A percentile compares a stretch with the other conserved stretches of the same genome.
Conservation (phyloP, 1,140 invertebrate species). For the Drosophila tristis region DNA sequence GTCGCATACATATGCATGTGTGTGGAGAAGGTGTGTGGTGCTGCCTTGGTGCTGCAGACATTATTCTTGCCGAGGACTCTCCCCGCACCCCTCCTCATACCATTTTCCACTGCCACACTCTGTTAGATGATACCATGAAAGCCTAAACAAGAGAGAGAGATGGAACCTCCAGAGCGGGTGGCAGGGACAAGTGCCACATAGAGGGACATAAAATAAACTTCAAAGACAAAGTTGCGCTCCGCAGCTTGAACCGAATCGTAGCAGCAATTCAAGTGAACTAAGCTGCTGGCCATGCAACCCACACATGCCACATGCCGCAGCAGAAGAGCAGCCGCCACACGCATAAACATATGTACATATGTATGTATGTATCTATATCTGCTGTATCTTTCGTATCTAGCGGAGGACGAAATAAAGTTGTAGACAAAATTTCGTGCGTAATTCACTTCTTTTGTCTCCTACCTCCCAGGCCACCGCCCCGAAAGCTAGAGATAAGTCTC, state of each 20-base stretch:
- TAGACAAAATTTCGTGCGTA: constrained; percentile 78
- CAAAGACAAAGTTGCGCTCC: constrained; percentile 82
- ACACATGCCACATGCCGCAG: constrained; percentile 40
- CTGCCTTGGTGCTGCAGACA: constrained; percentile 37
- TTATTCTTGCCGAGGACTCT: constrained; percentile 18
- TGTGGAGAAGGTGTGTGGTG: constrained; percentile 22
- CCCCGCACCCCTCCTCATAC: constrained; percentile 12
- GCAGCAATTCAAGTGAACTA: constrained; percentile 71
- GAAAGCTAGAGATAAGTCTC: constrained; percentile 18
- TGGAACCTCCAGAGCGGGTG: constrained; percentile 16
- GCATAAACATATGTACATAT: constrained; percentile 10
- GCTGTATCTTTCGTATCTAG: constrained; percentile 8
- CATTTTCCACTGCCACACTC: constrained; percentile 33
- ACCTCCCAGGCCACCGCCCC: background rate
- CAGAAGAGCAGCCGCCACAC: constrained; percentile 26
- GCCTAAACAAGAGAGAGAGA: background rate
- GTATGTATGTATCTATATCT: constrained; percentile 13
- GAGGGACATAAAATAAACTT: constrained; percentile 66
- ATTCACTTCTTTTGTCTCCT: constrained; percentile 45
- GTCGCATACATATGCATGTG: constrained; percentile 1
- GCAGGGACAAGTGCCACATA: background rate
- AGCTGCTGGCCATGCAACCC: constrained; percentile 30
- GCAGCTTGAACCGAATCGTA: constrained; percentile 57
- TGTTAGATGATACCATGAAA: constrained; percentile 64
- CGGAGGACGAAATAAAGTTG: constrained; percentile 70